phyloP scores from a whole-genome alignment of 2,113 vertebrate species.

The Hucho hucho region DNA sequence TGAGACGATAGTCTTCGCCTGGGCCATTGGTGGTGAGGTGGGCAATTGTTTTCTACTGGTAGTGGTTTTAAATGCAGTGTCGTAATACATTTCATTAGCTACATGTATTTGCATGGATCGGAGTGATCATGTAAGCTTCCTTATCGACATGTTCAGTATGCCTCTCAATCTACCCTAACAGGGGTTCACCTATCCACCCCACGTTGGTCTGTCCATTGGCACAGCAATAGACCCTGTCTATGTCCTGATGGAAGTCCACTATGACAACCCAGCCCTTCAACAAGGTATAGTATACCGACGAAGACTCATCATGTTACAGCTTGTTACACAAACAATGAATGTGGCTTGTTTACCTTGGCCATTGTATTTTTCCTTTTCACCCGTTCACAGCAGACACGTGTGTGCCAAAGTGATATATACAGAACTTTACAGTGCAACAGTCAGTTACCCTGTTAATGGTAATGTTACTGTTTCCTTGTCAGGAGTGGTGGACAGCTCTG shows the following conservation, averaged over 20 bases:
- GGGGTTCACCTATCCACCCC: constrained; percentile 84
- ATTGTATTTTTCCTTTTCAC: no score
- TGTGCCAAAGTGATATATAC: neutral
- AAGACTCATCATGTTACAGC: no score
- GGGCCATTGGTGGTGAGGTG: constrained; percentile 90
- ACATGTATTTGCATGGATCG: neutral
- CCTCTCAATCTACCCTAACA: constrained; percentile 44
- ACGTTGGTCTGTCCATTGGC: constrained; percentile 84
- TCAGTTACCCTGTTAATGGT: neutral
- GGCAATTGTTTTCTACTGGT: neutral
- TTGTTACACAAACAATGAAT: no score
- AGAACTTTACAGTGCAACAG: neutral
- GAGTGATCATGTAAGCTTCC: neutral
- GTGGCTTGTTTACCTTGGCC: no score
- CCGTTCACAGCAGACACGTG: no score
- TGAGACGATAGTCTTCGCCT: constrained; percentile 84
- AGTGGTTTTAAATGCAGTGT: neutral
- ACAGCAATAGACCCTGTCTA: constrained; percentile 78
- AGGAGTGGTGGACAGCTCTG: constrained; percentile 86
- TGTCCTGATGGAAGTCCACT: constrained; percentile 86
- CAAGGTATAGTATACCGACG: constrained; percentile 69
- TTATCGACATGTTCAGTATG: neutral
- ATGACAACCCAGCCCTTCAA: constrained; percentile 64
- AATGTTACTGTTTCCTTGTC: neutral
- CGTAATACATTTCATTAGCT: neutral